Base-by-base conservation (phyloP, 2,113 vertebrate genomes). In the Trematomus loennbergii region DNA sequence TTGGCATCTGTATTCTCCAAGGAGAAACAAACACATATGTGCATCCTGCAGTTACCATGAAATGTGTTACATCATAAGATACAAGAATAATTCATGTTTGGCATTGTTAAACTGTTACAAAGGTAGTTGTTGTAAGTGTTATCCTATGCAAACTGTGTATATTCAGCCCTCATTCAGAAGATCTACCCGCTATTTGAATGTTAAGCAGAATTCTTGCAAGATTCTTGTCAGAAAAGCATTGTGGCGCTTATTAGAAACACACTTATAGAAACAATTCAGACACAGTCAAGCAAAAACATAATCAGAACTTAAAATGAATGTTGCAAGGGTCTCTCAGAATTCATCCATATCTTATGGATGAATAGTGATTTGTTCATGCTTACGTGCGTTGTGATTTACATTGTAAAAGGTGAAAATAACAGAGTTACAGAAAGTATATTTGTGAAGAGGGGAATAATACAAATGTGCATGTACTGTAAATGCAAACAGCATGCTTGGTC, bases 1-100 rank as follows among this genome's bases (percentile, higher is more conserved):
- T 15, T 75, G 81, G 66, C 66, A 48, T 49, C 1, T 7, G 4
- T 70, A 64, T 75, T 66, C 82, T 74, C 78, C 75, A 18, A n/a
- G n/a, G 66, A 81, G 60, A 74, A 50, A 69, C 8, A 66, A 40
- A 46, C 45, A 69, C 25, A 66, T 70, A 8, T 71, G 25, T 71
- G 45, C 33, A 67, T 8, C 16, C 46, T 72, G 29, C 73, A 46
- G 13, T 68, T 68, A 25, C 22, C 49, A 10, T 25, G 16, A 72
- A 55, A 40, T 25, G 12, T 45, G 12, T 9, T 17, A 9, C 17
- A 17, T 3, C 40, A 20, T 53, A 5, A 67, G 54, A 20, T 76
- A 58, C 15, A 8, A 49, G 57, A 52, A 16, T 17, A 59, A 29
- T 25, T 0, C 9, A 46, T 48, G 59, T 52, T 20, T 64, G 48